phyloP scores from a whole-genome alignment of 2,888 invertebrate genomes.

The Aplocera efformata region DNA sequence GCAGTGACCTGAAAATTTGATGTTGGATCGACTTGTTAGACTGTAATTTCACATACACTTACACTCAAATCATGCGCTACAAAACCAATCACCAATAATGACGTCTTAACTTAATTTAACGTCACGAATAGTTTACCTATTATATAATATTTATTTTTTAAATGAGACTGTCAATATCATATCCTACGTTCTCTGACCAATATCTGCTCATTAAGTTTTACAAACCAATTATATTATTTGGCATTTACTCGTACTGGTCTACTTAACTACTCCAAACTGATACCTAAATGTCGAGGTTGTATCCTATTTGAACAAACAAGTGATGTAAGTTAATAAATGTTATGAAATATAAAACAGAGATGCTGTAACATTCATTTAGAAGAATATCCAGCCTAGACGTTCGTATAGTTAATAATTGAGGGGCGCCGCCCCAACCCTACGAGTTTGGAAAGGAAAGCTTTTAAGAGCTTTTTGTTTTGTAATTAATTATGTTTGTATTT shows the following conservation, averaged over 20 bases:
- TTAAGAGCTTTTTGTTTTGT: constrained; percentile 78
- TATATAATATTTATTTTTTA: no score
- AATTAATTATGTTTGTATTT: constrained; percentile 72
- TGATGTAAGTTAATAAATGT: constrained; percentile 18
- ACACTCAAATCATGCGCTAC: no score
- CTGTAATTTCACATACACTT: no score
- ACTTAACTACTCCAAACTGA: constrained; percentile 16
- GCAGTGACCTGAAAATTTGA: no score
- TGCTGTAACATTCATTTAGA: constrained; percentile 47
- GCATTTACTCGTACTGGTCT: constrained; percentile 25
- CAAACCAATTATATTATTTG: constrained; percentile 6
- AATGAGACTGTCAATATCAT: no score
- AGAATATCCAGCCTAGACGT: constrained; percentile 60
- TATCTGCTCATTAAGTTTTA: no score
- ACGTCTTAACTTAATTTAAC: no score
- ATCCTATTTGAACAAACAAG: constrained; percentile 23
- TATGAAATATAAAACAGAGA: constrained; percentile 22
- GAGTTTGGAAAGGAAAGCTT: constrained; percentile 74
- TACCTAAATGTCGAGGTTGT: constrained; percentile 29
- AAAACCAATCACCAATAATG: no score
- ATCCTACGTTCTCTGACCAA: no score
- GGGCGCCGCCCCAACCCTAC: constrained; percentile 73
- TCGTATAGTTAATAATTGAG: constrained; percentile 61
- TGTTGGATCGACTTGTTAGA: no score
- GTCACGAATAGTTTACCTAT: no score